These are phyloP conservation scores for Kryptolebias marmoratus DNA, from an alignment of 2,113 vertebrate genomes.

Conservation along the genomic window DNA sequence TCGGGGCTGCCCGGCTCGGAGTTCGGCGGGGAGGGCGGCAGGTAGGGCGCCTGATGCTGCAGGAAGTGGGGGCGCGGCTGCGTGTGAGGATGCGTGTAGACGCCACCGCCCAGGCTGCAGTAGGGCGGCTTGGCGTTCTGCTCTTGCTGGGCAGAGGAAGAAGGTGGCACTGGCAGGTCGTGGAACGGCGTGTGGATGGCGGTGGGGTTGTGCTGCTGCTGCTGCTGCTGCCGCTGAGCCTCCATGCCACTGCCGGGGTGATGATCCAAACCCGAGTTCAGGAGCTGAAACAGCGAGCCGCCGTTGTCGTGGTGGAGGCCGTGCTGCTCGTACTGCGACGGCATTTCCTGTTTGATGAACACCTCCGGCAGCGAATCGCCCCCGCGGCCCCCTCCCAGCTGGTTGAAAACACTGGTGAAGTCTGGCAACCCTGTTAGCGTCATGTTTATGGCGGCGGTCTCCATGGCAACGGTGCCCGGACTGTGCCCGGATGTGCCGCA, in stretches of 20 bases:
- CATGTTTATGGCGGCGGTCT: conserved; percentile 64
- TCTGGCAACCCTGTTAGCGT: conserved; percentile 87
- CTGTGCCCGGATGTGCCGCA: conserved; percentile 59
- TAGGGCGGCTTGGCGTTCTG: conserved; percentile 89
- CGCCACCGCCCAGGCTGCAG: conserved; percentile 82
- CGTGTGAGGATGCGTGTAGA: conserved; percentile 70
- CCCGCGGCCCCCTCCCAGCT: conserved; percentile 58
- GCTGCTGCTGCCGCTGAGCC: conserved; percentile 56
- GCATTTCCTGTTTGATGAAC: conserved; percentile 97
- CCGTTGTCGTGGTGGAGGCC: conserved; percentile 71
- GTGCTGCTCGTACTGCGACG: conserved; percentile 72
- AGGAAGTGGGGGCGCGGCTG: conserved; percentile 73
- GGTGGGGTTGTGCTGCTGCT: conserved; percentile 60
- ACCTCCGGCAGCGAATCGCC: conserved; percentile 75
- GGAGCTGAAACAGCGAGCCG: conserved; percentile 92
- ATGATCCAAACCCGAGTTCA: conserved; percentile 91
- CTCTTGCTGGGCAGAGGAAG: conserved; percentile 79
- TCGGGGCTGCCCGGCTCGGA: conserved; percentile 97
- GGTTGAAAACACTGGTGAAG: conserved; percentile 96
- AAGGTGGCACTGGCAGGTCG: conserved; percentile 74
- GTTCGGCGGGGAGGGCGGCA: conserved; percentile 95
- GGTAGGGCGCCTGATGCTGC: conserved; percentile 90
- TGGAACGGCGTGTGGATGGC: conserved; percentile 68
- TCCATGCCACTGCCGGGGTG: conserved; percentile 81
- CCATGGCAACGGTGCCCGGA: conserved; percentile 64